These are phyloP conservation scores for Hippocampus abdominalis DNA, from an alignment of 2,113 vertebrate genomes.

Conservation along the genomic window DNA sequence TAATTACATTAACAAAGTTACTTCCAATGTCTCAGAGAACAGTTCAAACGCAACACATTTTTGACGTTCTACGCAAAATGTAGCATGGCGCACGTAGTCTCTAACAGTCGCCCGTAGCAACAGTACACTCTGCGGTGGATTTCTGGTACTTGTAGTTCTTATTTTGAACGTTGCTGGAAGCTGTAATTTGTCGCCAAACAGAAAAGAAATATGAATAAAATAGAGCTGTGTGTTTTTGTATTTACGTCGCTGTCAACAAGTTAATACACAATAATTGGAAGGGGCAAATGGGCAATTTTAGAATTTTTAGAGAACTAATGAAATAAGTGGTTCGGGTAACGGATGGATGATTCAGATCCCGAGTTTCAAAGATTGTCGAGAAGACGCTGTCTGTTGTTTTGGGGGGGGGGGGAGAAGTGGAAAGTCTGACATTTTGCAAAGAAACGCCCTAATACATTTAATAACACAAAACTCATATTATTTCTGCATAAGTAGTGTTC, in stretches of 20 bases:
- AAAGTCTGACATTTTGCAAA: background rate
- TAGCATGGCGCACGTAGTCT: conserved; percentile 15
- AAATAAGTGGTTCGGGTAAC: too few relatives aligned
- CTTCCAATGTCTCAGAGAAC: background rate
- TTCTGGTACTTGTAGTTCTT: conserved; percentile 58
- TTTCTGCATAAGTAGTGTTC: background rate
- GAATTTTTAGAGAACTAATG: too few relatives aligned
- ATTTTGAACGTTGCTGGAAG: background rate
- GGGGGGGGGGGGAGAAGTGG: background rate
- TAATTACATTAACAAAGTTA: too few relatives aligned
- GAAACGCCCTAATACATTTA: background rate
- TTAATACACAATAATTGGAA: background rate
- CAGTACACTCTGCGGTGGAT: conserved; percentile 29
- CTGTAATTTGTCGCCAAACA: background rate
- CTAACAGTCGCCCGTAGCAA: conserved; percentile 71
- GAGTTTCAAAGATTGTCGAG: background rate
- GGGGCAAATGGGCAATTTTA: too few relatives aligned
- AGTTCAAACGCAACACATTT: background rate
- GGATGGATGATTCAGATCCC: background rate
- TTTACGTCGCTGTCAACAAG: background rate
- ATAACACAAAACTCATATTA: background rate
- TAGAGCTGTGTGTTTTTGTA: background rate
- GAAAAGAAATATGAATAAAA: background rate
- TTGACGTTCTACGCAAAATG: background rate
- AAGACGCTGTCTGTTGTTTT: background rate